Base-by-base conservation (phyloP, 2,113 vertebrate genomes). In the Arvicanthis niloticus region DNA sequence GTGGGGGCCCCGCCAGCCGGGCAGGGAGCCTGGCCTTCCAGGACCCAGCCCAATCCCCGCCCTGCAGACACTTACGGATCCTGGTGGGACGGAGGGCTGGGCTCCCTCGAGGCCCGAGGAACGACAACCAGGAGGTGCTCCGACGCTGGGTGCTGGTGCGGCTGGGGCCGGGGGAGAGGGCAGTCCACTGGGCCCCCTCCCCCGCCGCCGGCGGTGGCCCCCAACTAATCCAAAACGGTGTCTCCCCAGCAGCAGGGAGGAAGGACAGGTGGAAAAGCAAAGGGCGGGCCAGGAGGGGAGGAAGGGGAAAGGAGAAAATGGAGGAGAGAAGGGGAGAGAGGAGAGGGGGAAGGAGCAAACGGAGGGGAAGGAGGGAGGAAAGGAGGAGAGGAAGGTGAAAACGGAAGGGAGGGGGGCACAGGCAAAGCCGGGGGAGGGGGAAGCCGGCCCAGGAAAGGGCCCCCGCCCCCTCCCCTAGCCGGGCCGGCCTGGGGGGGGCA, bases 61-160 rank as follows among this genome's bases (percentile, higher is more conserved):
- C 95, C 96, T 93, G 96, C 96, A 97, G 97, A 97, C 96, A 98
- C 98, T 98, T 95, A 97, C 97, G 97, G 98, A 98, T 98, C 97
- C 98, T 98, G 98, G 96, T 97, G 97, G 97, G 97, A 97, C 65
- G 95, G 88, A 97, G 96, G 95, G 96, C 94, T 93, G 96, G 97
- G 97, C 96, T 98, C 98, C 98, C 98, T 97, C 93, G 95, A 98
- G 85, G 97, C 96, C 97, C 94, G 91, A 95, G 80, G 89, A 92
- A 65, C 51, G 78, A 91, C 91, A 58, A 12, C 40, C 8, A 58
- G 67, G 85, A 95, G 87, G 73, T 45, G 56, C 92, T 95, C 88
- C 51, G 92, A 96, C 34, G 81, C 95, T 91, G 96, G 95, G 95
- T 93, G 96, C 92, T 51, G 87, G 95, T 92, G 91, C 81, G 95